Percentiles rank a stretch among this genome's conserved stretches.
phyloP scores from a whole-genome alignment of 2,113 vertebrate species.

The Alosa alosa region DNA sequence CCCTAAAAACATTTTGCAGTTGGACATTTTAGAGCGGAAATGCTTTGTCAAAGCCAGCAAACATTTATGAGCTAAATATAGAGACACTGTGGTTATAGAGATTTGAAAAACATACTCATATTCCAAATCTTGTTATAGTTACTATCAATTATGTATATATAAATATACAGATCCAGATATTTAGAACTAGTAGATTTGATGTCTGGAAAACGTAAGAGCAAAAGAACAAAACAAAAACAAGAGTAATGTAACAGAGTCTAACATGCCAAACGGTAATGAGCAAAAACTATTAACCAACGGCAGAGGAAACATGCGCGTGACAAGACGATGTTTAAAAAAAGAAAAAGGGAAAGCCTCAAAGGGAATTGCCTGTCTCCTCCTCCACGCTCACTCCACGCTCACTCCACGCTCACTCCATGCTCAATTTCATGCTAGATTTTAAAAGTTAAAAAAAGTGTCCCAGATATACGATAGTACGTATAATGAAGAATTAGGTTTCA shows the following conservation, averaged over 20 bases:
- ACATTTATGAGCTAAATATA: not conserved
- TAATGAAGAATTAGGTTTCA: conserved; percentile 89
- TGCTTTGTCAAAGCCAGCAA: not conserved
- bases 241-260: not conserved
- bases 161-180: not conserved
- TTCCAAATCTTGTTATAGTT: not conserved
- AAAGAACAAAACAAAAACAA: not conserved
- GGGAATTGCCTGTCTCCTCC: conserved; percentile 25
- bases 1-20: not conserved
- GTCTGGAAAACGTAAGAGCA: not conserved
- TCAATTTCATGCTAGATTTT: conserved; percentile 55
- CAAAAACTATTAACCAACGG: not conserved
- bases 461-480: conserved; percentile 80
- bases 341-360: conserved; percentile 31
- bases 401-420: conserved; percentile 15
- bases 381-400: not conserved
- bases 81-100: not conserved
- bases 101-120: conserved; percentile 1
- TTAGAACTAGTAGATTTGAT: not conserved
- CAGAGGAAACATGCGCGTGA: not conserved
- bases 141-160: not conserved
- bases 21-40: not conserved
- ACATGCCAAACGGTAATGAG: not conserved
- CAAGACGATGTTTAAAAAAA: not conserved
- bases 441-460: conserved; percentile 41